These are phyloP conservation scores for Thecophora atra DNA, from an alignment of 2,888 invertebrate species.

Conservation along the genomic window DNA sequence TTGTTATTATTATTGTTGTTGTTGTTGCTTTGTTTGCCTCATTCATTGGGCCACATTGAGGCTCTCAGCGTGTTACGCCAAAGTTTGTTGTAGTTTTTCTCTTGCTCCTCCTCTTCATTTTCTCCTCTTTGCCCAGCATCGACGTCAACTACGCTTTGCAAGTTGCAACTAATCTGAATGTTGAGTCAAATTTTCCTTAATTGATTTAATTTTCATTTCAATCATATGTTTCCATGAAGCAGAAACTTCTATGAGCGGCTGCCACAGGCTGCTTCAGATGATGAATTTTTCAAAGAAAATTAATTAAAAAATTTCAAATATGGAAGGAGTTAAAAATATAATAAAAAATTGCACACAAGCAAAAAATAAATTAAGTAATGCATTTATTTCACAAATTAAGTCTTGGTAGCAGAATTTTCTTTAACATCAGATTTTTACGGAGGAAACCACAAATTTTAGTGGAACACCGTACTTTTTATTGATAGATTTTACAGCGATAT, in stretches of 20 bases:
- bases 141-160: background rate
- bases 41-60: background rate
- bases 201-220: conserved; percentile 12
- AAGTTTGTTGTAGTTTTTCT: background rate
- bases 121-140: background rate
- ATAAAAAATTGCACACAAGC: background rate
- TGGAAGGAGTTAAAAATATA: background rate
- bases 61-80: background rate
- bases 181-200: background rate
- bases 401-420: no score
- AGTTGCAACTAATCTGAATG: background rate
- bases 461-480: no score
- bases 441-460: no score
- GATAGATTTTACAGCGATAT: no score
- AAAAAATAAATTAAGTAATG: no score
- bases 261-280: no score
- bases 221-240: background rate
- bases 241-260: background rate
- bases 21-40: background rate
- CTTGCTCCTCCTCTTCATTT: no score
- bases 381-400: no score
- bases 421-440: no score
- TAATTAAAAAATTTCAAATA: background rate
- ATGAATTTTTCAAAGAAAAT: background rate
- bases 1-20: background rate